Evolutionary conservation across 2,888 invertebrate species (phyloP).

Genomic region (Erynnis tages): DNA sequence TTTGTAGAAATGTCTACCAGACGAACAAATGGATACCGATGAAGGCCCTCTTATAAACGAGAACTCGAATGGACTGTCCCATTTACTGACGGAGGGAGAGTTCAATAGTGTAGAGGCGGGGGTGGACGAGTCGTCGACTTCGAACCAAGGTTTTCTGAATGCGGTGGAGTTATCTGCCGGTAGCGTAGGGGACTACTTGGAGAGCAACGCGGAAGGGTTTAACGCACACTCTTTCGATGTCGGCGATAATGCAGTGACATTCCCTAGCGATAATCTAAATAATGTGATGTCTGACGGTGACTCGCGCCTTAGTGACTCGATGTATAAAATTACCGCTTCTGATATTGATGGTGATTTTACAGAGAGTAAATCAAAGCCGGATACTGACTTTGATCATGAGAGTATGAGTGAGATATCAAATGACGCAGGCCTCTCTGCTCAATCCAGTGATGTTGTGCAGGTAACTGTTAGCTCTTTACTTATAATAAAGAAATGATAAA

Average conservation of each 20-base stretch:
- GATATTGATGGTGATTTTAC: slow-evolving; percentile 60
- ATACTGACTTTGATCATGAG: slow-evolving; percentile 12
- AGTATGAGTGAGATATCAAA: slow-evolving; percentile 27
- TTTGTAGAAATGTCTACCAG: slow-evolving; percentile 67
- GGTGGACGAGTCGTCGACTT: slow-evolving; percentile 69
- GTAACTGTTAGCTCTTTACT: too few relatives aligned
- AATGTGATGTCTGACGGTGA: slow-evolving; percentile 67
- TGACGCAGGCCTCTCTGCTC: slow-evolving; percentile 17
- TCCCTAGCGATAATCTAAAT: slow-evolving; percentile 64
- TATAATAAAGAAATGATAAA: too few relatives aligned
- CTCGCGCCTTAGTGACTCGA: slow-evolving; percentile 60
- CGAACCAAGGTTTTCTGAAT: slow-evolving; percentile 73
- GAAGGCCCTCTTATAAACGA: slow-evolving; percentile 73
- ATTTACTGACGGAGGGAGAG: slow-evolving; percentile 70
- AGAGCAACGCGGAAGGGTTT: slow-evolving; percentile 63
- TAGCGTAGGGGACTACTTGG: slow-evolving; percentile 73
- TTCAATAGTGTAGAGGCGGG: slow-evolving; percentile 71
- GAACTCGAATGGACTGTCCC: slow-evolving; percentile 72
- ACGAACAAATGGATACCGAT: slow-evolving; percentile 70
- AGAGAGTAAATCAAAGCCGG: slow-evolving; percentile 39
- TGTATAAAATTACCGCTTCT: slow-evolving; percentile 48
- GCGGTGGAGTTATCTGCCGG: slow-evolving; percentile 72
- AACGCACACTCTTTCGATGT: slow-evolving; percentile 68
- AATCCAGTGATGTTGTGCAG: slow-evolving; percentile 11
- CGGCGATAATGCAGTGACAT: slow-evolving; percentile 72